Evolutionary conservation across 2,888 invertebrate species (phyloP).

Genomic region (Acanthosoma haemorrhoidale): DNA sequence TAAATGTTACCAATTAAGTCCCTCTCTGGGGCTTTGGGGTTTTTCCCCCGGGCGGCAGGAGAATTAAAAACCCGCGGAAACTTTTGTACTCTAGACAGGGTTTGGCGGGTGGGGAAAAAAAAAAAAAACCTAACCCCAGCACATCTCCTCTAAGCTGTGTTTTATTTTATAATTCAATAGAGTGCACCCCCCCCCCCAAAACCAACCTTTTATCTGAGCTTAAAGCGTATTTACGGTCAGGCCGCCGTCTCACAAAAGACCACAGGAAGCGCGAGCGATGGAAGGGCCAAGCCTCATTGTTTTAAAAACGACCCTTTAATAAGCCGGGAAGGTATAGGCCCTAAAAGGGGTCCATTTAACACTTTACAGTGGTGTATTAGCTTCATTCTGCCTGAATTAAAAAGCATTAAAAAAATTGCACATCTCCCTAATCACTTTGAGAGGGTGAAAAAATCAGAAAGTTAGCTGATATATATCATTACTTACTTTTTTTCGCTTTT

Average conservation of each 20-base stretch:
- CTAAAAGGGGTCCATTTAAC: conserved; percentile 19
- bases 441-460: neutral
- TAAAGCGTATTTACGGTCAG: conserved; percentile 9
- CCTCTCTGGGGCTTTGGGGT: neutral
- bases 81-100: conserved; percentile 23
- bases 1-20: conserved; percentile 34
- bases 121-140: conserved; percentile 24
- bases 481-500: neutral
- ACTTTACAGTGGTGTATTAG: conserved; percentile 6
- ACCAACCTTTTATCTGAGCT: neutral
- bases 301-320: conserved; percentile 35
- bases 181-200: neutral
- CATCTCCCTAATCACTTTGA: conserved; percentile 3
- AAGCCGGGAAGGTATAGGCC: conserved; percentile 13
- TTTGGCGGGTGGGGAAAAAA: conserved; percentile 28
- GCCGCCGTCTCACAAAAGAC: neutral
- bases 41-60: conserved; percentile 3
- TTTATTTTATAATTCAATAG: conserved; percentile 33
- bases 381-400: neutral
- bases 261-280: neutral
- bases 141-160: conserved; percentile 13
- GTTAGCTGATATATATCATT: conserved; percentile 1
- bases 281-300: conserved; percentile 31
- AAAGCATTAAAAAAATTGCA: neutral
- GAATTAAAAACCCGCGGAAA: conserved; percentile 4